Percentiles rank a stretch among this genome's conserved stretches.
Evolutionary conservation across 64 coral and sea anemone species (phyloP).

Genomic region (Actinia equina): DNA sequence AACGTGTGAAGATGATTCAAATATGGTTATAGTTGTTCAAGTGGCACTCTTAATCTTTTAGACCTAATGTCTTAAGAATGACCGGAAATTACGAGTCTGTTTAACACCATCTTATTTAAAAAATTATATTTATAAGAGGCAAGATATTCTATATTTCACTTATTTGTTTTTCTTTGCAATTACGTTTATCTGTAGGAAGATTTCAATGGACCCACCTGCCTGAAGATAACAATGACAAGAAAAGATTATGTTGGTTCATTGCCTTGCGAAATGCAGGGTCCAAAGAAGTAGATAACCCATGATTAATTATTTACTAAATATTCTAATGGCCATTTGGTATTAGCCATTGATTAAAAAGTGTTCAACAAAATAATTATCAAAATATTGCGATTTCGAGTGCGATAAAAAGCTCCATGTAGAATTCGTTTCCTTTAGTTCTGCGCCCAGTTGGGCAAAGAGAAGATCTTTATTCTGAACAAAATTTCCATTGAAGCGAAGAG

Average conservation of each 20-base stretch:
- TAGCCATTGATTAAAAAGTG: neutral
- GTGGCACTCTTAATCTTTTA: neutral
- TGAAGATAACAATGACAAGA: neutral
- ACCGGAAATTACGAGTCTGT: neutral
- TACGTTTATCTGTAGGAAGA: neutral
- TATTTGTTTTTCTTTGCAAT: neutral
- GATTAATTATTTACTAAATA: conserved; percentile 2
- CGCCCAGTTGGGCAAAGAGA: neutral
- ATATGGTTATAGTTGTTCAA: neutral
- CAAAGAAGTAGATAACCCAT: neutral
- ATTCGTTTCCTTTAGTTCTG: neutral
- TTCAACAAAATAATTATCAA: conserved; percentile 1
- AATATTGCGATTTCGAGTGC: neutral
- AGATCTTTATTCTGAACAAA: too few relatives aligned
- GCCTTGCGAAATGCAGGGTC: neutral
- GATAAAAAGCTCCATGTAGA: neutral
- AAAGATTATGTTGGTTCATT: neutral
- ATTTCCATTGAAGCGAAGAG: too few relatives aligned
- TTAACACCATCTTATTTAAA: neutral
- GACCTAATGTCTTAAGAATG: neutral
- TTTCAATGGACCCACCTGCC: neutral
- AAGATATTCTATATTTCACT: neutral
- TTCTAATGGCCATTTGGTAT: neutral
- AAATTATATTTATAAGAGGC: neutral
- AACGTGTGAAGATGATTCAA: neutral